Evolutionary conservation across 2,797 vertebrate species (phyloP), one percentile per base, ranked within the genome.

Genomic region (Myotis planiceps): DNA sequence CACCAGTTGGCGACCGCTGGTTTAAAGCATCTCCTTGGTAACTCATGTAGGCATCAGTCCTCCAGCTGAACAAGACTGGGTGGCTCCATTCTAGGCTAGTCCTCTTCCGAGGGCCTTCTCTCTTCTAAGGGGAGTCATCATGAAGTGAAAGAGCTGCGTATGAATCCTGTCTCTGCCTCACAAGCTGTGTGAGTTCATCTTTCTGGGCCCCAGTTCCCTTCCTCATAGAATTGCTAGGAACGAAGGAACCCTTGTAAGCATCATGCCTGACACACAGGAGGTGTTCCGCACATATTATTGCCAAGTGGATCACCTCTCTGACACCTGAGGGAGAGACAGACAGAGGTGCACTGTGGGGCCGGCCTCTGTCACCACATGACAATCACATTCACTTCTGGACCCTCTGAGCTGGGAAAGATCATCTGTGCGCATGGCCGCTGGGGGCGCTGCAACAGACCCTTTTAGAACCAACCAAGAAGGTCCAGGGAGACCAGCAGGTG

Each of bases 401-500:
- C 15, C 3, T 4, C 71, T 25, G 21, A 78, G 29, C 49, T 6
- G 8, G 74, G 55, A 32, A 76, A 71, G n/a, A 34, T 9, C 29
- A 37, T 39, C 15, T 84, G 32, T 21, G 19, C 7, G 16, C 51
- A 25, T 47, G 29, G 69, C 69, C 66, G 7, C 86, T 51, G 53
- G 76, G 51, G 81, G 84, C 45, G 65, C 79, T 58, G 86, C 32
- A 89, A 86, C 14, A 2, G 9, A 90, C 2, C 1, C 53, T 58
- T 51, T 47, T 5, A 58, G 60, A 88, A 60, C 13, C 65, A 68
- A 45, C 12, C 3, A 14, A 71, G 74, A 15, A 21, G n/a, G 55
- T 68, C 27, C 32, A 47, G 10, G 8, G 42, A 0, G 19, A 42
- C 89, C 97, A 96, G 93, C 84, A 97, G 97, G 92, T 94, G 97